Percentiles rank a stretch among this genome's conserved stretches.
These are phyloP conservation scores for Temnothorax longispinosus DNA, from an alignment of 1,140 invertebrate genomes.

Conservation along the genomic window DNA sequence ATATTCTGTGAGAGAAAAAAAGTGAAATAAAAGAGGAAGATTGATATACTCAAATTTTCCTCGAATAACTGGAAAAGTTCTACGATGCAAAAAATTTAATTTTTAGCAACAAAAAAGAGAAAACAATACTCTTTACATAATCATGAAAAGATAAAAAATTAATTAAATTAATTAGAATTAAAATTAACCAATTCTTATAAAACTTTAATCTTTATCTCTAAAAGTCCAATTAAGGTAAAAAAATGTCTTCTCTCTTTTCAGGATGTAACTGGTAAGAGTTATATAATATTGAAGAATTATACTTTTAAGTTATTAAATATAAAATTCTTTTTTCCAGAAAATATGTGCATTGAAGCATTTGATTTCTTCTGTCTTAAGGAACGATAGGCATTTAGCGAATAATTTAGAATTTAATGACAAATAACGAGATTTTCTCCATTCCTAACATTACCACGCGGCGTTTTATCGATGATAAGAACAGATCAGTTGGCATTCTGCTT, in stretches of 20 bases:
- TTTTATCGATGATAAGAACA: slow-evolving; percentile 36
- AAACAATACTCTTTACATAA: neutral
- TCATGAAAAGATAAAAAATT: neutral
- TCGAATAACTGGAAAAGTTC: neutral
- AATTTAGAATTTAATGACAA: slow-evolving; percentile 3
- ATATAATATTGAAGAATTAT: neutral
- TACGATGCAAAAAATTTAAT: neutral
- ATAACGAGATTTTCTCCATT: neutral
- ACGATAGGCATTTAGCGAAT: neutral
- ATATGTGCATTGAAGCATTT: neutral
- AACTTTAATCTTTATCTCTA: neutral
- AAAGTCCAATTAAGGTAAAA: neutral
- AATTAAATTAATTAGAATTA: neutral
- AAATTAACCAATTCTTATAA: neutral
- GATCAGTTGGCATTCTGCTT: slow-evolving; percentile 25
- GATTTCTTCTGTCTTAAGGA: neutral
- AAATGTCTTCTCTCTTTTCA: neutral
- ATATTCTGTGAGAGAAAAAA: neutral
- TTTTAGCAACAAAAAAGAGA: neutral
- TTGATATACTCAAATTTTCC: neutral
- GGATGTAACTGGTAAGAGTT: neutral
- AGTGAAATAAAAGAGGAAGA: neutral
- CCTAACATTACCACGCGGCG: neutral
- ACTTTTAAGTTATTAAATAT: neutral
- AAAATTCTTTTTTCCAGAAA: neutral